Base-by-base conservation (phyloP, 1,140 invertebrate genomes). In the Lutraria rhynchaena region DNA sequence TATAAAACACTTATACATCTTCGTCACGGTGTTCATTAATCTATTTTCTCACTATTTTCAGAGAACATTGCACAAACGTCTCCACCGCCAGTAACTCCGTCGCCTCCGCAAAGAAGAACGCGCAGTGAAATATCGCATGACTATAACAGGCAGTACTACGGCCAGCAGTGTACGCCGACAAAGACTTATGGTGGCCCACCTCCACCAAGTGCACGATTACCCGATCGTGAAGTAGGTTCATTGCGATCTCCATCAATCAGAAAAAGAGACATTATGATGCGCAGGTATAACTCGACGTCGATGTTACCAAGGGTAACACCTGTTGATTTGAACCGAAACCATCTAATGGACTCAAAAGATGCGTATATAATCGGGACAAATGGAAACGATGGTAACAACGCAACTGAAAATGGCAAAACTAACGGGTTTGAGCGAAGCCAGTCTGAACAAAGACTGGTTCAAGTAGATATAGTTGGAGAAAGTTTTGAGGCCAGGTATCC, bases 381-480 rank as follows among this genome's bases (percentile, higher is more conserved):
- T 75, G 55, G 58, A 3, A 37, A 61, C 44, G 31, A 63, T 29
- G 73, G 58, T 49, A 60, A 75, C 17, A 29, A 58, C 5, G 3
- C 19, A 33, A 58, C 5, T 58, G 70, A 41, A 17, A 33, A 2
- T 35, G 15, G 17, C 2, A 22, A 27, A 11, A 35, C 27, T 27
- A 73, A 73, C 53, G 37, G 37, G 5, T 58, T 51, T 27, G 44
- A 60, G 3, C 7, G 27, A 19, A 27, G 37, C 29, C 9, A 29
- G 22, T 24, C 2, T 29, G 24, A 35, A 19, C 73, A 75, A 22
- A 29, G 31, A 17, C 53, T 80, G 29, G 41, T 33, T 3, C 41
- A 81, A 13, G 29, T 92, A 41, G 91, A 92, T 75, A 89, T 92
- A 46, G 88, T 90, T 49, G 87, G 90, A n/a, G 87, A 89, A 53